Conservation (phyloP, 2,113 vertebrate genomes). For the Antennarius striatus region DNA sequence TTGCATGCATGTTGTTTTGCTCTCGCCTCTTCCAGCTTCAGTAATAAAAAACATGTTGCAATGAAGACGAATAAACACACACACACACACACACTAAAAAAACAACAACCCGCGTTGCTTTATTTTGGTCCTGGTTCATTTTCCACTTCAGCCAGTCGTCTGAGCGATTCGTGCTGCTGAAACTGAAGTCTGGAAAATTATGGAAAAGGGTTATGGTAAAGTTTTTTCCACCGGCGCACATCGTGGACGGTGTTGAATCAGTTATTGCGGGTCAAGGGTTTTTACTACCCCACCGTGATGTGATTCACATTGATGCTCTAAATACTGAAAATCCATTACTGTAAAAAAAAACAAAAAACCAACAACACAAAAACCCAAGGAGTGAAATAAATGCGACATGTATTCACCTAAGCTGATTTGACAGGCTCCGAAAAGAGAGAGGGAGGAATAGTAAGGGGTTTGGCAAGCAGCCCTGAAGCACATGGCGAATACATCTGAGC, state of each 20-base stretch:
- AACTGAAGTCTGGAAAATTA: slow-evolving; percentile 51
- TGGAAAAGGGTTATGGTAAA: slow-evolving; percentile 24
- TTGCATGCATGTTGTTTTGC: slow-evolving; percentile 29
- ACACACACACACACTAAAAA: not conserved
- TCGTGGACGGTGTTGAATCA: slow-evolving; percentile 49
- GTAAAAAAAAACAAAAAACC: slow-evolving; percentile 34
- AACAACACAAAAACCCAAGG: not conserved
- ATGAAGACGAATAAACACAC: not conserved
- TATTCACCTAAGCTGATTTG: slow-evolving; percentile 58
- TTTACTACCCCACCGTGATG: slow-evolving; percentile 47
- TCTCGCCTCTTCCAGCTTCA: slow-evolving; percentile 31
- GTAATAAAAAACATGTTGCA: slow-evolving; percentile 39
- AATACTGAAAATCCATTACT: slow-evolving; percentile 68
- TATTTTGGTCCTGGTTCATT: slow-evolving; percentile 42
- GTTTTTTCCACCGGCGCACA: slow-evolving; percentile 45
- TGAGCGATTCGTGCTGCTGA: slow-evolving; percentile 49
- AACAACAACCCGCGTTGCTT: slow-evolving; percentile 23
- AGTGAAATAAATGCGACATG: slow-evolving; percentile 49
- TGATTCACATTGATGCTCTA: slow-evolving; percentile 46
- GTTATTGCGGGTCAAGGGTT: slow-evolving; percentile 52
- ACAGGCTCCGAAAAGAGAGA: slow-evolving; percentile 48
- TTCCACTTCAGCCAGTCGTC: slow-evolving; percentile 48
- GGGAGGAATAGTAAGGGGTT: slow-evolving; percentile 41
- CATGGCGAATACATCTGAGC: slow-evolving; percentile 58
- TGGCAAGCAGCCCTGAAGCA: slow-evolving; percentile 46